These are phyloP conservation scores for Pseudotriccus pelzelni DNA, from an alignment of 2,797 vertebrate genomes.

Conservation along the genomic window DNA sequence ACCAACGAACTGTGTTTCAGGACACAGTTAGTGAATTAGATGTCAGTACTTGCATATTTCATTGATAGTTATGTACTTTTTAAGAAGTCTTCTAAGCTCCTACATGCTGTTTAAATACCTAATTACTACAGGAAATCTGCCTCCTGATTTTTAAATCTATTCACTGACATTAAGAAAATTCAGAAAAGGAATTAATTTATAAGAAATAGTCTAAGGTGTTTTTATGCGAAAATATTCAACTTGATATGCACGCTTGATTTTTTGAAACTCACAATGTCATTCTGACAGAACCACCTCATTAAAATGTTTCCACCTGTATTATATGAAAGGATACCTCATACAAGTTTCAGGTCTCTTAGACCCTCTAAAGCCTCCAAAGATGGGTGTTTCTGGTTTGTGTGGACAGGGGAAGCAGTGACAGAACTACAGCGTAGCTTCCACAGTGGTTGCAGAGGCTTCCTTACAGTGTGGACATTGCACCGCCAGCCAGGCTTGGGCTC, in stretches of 20 bases:
- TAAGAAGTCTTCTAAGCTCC: neutral
- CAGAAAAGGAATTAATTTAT: neutral
- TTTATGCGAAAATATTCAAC: neutral
- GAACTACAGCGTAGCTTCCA: fast-evolving
- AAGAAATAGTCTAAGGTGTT: neutral
- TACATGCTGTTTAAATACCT: neutral
- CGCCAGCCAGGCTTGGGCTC: fast-evolving
- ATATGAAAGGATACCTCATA: neutral
- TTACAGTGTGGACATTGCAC: neutral
- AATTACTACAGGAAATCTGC: neutral
- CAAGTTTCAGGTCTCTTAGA: neutral
- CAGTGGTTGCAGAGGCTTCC: fast-evolving
- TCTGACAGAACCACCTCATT: neutral
- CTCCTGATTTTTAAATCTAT: slow-evolving; percentile 1
- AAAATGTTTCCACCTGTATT: neutral
- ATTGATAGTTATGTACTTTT: neutral
- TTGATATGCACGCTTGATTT: neutral
- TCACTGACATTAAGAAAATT: neutral
- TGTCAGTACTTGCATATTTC: slow-evolving; percentile 13
- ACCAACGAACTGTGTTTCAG: slow-evolving; percentile 14
- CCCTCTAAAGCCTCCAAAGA: neutral
- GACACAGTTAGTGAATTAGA: slow-evolving; percentile 18
- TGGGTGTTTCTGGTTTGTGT: neutral
- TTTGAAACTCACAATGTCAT: neutral
- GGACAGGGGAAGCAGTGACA: neutral